Percentiles rank a stretch among this genome's conserved stretches.
phyloP scores from a whole-genome alignment of 2,888 invertebrate species.

The Tinea trinotella region DNA sequence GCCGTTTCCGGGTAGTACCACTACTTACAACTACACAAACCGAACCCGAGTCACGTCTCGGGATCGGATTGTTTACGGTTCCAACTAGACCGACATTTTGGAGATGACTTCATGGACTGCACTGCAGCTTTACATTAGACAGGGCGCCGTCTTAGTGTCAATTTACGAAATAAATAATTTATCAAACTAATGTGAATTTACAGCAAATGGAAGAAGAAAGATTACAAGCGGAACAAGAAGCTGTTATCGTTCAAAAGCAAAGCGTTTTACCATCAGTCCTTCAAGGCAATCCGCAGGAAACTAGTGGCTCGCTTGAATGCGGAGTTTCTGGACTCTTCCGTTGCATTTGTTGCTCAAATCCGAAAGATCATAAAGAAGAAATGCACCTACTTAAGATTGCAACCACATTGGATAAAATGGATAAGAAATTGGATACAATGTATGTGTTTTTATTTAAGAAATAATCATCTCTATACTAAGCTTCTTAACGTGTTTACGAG shows the following conservation, averaged over 20 bases:
- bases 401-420: conserved; percentile 82
- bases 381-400: conserved; percentile 87
- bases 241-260: conserved; percentile 84
- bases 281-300: conserved; percentile 80
- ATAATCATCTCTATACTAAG: too few relatives aligned
- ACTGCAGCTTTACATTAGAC: too few relatives aligned
- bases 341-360: conserved; percentile 91
- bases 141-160: too few relatives aligned
- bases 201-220: conserved; percentile 81
- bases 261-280: conserved; percentile 65
- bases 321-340: conserved; percentile 89
- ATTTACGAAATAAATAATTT: too few relatives aligned
- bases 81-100: too few relatives aligned
- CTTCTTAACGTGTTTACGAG: neutral
- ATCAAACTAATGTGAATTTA: too few relatives aligned
- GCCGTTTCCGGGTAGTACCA: too few relatives aligned
- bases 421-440: conserved; percentile 79
- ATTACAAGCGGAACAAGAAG: conserved; percentile 84
- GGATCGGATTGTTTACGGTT: too few relatives aligned
- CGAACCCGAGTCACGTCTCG: too few relatives aligned
- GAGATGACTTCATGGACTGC: too few relatives aligned
- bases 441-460: conserved; percentile 32
- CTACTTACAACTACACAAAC: too few relatives aligned
- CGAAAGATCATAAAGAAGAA: conserved; percentile 87
- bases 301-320: conserved; percentile 87